These are phyloP conservation scores for Centropus unirufus DNA, from an alignment of 2,113 vertebrate genomes.

Conservation along the genomic window DNA sequence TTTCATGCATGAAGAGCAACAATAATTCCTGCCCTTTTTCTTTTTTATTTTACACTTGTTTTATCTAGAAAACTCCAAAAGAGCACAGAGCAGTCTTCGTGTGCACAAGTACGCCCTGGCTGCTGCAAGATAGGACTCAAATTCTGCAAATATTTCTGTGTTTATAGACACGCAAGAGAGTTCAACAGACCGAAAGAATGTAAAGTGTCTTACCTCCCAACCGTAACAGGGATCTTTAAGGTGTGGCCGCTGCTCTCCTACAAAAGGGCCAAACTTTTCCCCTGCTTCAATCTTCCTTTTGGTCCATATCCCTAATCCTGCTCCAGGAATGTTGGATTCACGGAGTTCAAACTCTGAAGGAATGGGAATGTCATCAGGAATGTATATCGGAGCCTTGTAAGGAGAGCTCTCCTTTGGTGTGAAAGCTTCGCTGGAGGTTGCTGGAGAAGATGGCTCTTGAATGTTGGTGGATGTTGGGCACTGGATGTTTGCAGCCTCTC, in stretches of 20 bases:
- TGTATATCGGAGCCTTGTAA: conserved; percentile 84
- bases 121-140: background rate
- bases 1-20: background rate
- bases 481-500: conserved; percentile 71
- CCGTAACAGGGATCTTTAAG: conserved; percentile 84
- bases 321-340: conserved; percentile 84
- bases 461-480: conserved; percentile 64
- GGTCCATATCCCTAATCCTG: conserved; percentile 92
- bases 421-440: conserved; percentile 82
- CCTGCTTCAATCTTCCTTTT: conserved; percentile 88
- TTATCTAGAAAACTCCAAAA: background rate
- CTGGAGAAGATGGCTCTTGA: conserved; percentile 84
- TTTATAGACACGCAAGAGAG: background rate
- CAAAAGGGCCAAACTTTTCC: conserved; percentile 92
- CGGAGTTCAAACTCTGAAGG: conserved; percentile 92
- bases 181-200: background rate
- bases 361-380: conserved; percentile 84
- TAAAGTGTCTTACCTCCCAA: conserved; percentile 90
- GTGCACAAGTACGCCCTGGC: background rate
- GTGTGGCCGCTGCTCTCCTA: conserved; percentile 82
- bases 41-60: background rate
- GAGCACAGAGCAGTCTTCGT: background rate
- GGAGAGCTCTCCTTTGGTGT: conserved; percentile 84
- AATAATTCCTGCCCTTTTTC: background rate
- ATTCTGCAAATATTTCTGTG: conserved; percentile 4